Base-by-base conservation (phyloP, 2,797 vertebrate genomes). In the Catharus ustulatus region DNA sequence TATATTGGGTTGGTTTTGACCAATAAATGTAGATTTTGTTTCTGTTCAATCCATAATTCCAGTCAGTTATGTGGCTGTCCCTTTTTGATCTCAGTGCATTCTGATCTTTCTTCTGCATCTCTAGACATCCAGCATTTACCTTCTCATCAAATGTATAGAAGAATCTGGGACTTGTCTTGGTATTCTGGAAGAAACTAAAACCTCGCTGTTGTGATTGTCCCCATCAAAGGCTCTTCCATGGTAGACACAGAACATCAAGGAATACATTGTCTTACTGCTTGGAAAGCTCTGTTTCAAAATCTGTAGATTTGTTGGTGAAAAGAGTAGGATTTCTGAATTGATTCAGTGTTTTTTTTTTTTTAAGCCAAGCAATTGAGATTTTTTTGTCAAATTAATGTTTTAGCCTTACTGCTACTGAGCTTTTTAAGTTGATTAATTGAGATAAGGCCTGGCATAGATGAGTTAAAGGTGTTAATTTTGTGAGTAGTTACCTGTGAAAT, bases 281-380 rank as follows among this genome's bases (percentile, higher is more conserved):
- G 38, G 49, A 64, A 84, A 73, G 16, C 5, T 88, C 17, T 75
- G 6, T 43, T 81, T 57, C 55, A 80, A 91, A 66, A 71, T 52
- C 13, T 57, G 17, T 24, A 4, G 3, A 4, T 80, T 89, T 79
- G 9, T 40, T 62, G 42, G 21, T 40, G 51, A 68, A 71, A 74
- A 85, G 9, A 69, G 8, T 49, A 64, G 55, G 42, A 63, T 11
- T 78, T 68, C 12, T 58, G 52, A 52, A 62, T 6, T 58, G 8
- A 11, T 75, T 59, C 46, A 10, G 8, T 26, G 10, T 13, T 2
- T 0, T 51, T 52, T 63, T 77, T 63, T n/a, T 9, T 7, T 2
- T 7, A 67, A 54, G 58, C 22, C 27, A 59, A 43, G 11, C 3
- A 82, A 20, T 15, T 73, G 36, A 80, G 27, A 11, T 38, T 38